These are phyloP conservation scores for Netelia melanura DNA, from an alignment of 2,888 invertebrate genomes.

Conservation along the genomic window DNA sequence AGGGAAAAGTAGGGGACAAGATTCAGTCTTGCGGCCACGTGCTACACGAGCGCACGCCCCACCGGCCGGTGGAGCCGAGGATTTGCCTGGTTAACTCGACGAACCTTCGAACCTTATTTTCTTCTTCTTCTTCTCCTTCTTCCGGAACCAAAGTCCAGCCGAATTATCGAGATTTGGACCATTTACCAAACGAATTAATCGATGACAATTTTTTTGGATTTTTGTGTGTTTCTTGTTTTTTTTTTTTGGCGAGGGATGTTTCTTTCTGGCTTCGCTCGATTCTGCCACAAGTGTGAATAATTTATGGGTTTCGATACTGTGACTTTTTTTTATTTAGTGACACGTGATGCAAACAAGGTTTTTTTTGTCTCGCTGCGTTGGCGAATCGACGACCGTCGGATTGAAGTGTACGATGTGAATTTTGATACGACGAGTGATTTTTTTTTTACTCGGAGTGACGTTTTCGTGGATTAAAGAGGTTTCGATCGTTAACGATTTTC, in stretches of 20 bases:
- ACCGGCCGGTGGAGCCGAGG: constrained; percentile 80
- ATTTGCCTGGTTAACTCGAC: not conserved
- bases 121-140: not conserved
- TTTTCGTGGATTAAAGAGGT: not conserved
- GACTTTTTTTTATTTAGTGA: not conserved
- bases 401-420: not conserved
- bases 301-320: not conserved
- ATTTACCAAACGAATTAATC: no score
- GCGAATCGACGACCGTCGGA: not conserved
- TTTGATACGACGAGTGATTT: not conserved
- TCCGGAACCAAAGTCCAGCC: no score
- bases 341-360: not conserved
- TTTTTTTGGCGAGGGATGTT: not conserved
- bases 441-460: not conserved
- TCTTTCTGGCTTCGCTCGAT: not conserved
- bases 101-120: not conserved
- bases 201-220: not conserved
- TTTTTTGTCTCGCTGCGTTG: not conserved
- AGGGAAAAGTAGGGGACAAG: constrained; percentile 80
- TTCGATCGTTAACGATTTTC: not conserved
- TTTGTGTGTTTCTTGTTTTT: not conserved
- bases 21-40: constrained; percentile 84
- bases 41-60: constrained; percentile 84
- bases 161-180: no score
- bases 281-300: not conserved